A percentile compares a stretch with the other conserved stretches of the same genome.
phyloP scores from a whole-genome alignment of 2,888 invertebrate species.

The Leptinotarsa tumamoca region DNA sequence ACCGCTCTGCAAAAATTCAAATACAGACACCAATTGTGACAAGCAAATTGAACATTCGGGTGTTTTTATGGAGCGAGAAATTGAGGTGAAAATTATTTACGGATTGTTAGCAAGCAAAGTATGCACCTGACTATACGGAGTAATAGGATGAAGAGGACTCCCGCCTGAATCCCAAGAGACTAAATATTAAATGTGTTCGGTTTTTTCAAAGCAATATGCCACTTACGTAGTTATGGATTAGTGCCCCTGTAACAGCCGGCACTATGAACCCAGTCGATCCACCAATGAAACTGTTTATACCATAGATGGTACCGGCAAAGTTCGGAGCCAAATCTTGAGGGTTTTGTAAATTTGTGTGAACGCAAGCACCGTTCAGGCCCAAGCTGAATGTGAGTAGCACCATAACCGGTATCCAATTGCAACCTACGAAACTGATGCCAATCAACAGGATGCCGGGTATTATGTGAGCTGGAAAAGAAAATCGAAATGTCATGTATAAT shows the following conservation, averaged over 20 bases:
- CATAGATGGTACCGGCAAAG: slow-evolving; percentile 55
- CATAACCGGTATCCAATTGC: slow-evolving; percentile 48
- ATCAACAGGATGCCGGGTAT: slow-evolving; percentile 68
- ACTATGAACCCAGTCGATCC: slow-evolving; percentile 55
- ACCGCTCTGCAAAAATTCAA: slow-evolving; percentile 58
- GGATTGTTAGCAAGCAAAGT: too few relatives aligned
- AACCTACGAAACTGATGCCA: slow-evolving; percentile 48
- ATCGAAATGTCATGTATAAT: background rate
- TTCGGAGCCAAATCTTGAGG: slow-evolving; percentile 56
- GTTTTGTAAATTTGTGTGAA: slow-evolving; percentile 54
- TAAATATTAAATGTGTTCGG: too few relatives aligned
- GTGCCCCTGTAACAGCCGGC: slow-evolving; percentile 50
- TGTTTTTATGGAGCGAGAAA: too few relatives aligned
- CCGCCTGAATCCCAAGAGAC: too few relatives aligned
- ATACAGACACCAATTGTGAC: background rate
- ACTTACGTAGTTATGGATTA: slow-evolving; percentile 50
- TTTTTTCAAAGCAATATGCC: background rate
- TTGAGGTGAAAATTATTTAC: too few relatives aligned
- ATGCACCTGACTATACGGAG: too few relatives aligned
- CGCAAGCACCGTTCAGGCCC: slow-evolving; percentile 55
- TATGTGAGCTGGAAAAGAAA: slow-evolving; percentile 67
- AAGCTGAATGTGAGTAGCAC: slow-evolving; percentile 52
- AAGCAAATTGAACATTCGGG: too few relatives aligned
- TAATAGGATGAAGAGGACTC: too few relatives aligned
- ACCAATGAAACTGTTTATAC: slow-evolving; percentile 56